These are phyloP conservation scores for Tridacna crocea DNA, from an alignment of 2,888 invertebrate genomes.

Conservation along the genomic window DNA sequence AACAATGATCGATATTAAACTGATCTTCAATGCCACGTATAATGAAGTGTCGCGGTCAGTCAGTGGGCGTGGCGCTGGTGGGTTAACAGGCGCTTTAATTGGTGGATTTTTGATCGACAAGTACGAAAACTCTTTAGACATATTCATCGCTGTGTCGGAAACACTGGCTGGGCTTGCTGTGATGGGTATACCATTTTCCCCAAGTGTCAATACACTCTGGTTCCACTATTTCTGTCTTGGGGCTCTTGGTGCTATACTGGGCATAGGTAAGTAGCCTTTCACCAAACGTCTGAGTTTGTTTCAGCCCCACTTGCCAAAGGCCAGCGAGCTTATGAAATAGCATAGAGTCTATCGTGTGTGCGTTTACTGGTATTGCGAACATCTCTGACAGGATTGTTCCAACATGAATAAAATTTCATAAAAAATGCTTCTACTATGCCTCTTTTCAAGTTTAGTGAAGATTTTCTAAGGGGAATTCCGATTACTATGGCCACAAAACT, in stretches of 20 bases:
- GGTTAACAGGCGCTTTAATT: conserved; percentile 47
- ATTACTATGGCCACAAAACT: no score
- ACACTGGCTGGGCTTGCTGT: conserved; percentile 27
- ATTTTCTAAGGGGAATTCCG: no score
- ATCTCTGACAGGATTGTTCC: no score
- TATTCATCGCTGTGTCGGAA: conserved; percentile 37
- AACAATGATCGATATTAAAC: conserved; percentile 53
- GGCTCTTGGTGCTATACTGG: conserved; percentile 25
- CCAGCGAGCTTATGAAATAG: no score
- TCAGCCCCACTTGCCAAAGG: no score
- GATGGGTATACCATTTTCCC: conserved; percentile 31
- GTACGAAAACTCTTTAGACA: conserved; percentile 37
- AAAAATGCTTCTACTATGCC: no score
- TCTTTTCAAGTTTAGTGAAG: no score
- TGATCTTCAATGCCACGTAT: conserved; percentile 49
- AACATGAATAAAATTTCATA: no score
- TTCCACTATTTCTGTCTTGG: conserved; percentile 40
- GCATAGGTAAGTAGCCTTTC: conserved; percentile 37
- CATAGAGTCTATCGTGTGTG: no score
- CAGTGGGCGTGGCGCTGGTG: conserved; percentile 50
- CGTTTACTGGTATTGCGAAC: no score
- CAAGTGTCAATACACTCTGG: conserved; percentile 42
- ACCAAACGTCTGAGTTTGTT: no score
- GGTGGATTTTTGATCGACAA: conserved; percentile 50
- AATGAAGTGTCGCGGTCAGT: conserved; percentile 42